These are phyloP conservation scores for Drosophila sucinea DNA, from an alignment of 1,140 invertebrate genomes.

Conservation along the genomic window DNA sequence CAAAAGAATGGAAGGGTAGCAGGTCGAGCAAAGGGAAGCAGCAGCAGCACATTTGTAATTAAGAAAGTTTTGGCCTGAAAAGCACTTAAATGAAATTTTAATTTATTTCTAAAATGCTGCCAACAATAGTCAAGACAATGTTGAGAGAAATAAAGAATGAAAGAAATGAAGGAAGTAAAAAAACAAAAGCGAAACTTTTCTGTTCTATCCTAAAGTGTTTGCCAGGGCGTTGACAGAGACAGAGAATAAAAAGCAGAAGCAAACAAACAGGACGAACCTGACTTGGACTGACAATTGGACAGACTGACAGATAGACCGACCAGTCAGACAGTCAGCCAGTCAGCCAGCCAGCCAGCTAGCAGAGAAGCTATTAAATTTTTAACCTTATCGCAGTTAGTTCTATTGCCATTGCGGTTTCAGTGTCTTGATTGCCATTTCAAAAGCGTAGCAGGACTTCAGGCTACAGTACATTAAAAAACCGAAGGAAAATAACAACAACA, in stretches of 20 bases:
- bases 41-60: constrained; percentile 74
- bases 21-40: constrained; percentile 10
- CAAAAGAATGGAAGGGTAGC: background rate
- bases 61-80: constrained; percentile 74
- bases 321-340: constrained; percentile 26
- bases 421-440: constrained; percentile 1
- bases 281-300: constrained; percentile 22
- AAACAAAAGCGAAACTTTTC: constrained; percentile 62
- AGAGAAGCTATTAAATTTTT: constrained; percentile 73
- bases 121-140: constrained; percentile 50
- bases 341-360: no score
- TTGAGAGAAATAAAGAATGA: constrained; percentile 26
- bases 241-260: constrained; percentile 12
- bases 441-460: constrained; percentile 33
- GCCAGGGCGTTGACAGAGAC: constrained; percentile 51
- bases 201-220: constrained; percentile 40
- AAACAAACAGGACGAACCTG: constrained; percentile 21
- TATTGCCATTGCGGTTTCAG: constrained; percentile 25
- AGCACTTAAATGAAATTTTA: constrained; percentile 81
- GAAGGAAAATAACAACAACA: background rate
- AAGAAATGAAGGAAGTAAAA: constrained; percentile 30
- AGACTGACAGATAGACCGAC: constrained; percentile 29
- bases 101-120: constrained; percentile 79
- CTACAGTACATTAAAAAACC: constrained; percentile 44
- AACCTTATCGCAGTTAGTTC: constrained; percentile 70